Percentiles rank a stretch among this genome's conserved stretches.
These are phyloP conservation scores for Eledone cirrhosa DNA, from an alignment of 2,888 invertebrate genomes.

Conservation along the genomic window DNA sequence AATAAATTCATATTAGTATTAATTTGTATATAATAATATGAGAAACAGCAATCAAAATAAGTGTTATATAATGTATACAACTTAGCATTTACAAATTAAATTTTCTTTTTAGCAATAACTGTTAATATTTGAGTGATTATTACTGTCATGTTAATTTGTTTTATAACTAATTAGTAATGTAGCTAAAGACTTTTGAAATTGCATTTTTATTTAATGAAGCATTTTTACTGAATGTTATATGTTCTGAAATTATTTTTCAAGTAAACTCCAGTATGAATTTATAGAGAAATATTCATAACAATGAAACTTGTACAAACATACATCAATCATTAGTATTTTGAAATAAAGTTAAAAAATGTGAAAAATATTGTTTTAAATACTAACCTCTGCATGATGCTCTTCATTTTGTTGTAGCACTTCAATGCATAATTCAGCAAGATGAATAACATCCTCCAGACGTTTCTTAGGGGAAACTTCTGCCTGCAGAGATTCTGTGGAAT, in stretches of 20 bases:
- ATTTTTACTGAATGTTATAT: neutral
- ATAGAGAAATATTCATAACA: neutral
- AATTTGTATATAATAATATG: no score
- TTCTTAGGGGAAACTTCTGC: slow-evolving; percentile 65
- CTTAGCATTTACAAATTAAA: no score
- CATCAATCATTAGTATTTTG: no score
- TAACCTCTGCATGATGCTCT: slow-evolving; percentile 99
- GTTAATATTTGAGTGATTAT: no score
- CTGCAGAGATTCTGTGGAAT: slow-evolving; percentile 43
- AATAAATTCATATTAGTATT: no score
- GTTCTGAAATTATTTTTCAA: neutral
- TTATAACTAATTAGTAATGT: no score
- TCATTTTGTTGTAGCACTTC: slow-evolving; percentile 99
- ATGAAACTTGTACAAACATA: neutral
- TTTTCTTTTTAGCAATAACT: no score
- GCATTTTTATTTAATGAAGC: neutral
- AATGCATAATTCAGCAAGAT: slow-evolving; percentile 96
- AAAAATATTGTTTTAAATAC: slow-evolving; percentile 37
- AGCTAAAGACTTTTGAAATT: neutral
- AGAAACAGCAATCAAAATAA: no score
- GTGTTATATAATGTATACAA: no score
- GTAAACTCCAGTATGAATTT: no score
- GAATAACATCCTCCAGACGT: slow-evolving; percentile 90
- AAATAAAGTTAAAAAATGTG: no score
- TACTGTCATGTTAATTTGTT: no score